Base-by-base conservation (phyloP, 2,113 vertebrate species). In the Gambusia holbrooki region DNA sequence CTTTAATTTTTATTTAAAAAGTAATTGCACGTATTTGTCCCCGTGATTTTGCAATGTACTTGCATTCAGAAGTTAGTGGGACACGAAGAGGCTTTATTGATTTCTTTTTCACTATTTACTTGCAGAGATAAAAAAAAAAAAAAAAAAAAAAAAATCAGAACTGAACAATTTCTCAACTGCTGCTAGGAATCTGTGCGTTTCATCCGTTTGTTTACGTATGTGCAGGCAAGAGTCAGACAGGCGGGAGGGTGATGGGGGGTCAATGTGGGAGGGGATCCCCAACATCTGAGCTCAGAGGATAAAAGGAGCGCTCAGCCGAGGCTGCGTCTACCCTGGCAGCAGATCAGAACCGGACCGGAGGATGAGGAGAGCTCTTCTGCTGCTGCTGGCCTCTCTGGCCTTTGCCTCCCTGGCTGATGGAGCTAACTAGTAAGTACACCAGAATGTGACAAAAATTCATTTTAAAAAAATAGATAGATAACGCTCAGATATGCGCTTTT, bases 311-410 rank as follows among this genome's bases (percentile, higher is more conserved):
- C 14, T 13, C 67, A 1, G 65, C 29, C 19, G 3, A 8, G 25
- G n/a, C 32, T 19, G 10, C 4, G 30, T 1, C 62, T 66, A 62
- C 73, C 66, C 25, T 75, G 65, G 42, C 58, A 69, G 84, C 33
- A 29, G 76, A 66, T 37, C 77, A 40, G 77, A n/a, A 35, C 54
- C 65, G 3, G 27, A 48, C 8, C 15, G 66, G 69, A 81, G 37
- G 71, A 92, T 92, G 92, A 45, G 48, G 7, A 64, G 72, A 68
- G 66, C 79, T 66, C 45, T 42, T 19, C 48, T 87, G 72, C 84
- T 76, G 80, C 83, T 90, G 71, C 60, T 87, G 87, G 87, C 86
- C 86, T 81, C 80, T 72, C 66, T 90, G 88, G 85, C 84, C 74
- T 82, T 85, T 62, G 74, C 13, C 25, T 86, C 48, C 11, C 12